Conservation (phyloP, 2,888 invertebrate genomes). For the Sylvicola cinctus region DNA sequence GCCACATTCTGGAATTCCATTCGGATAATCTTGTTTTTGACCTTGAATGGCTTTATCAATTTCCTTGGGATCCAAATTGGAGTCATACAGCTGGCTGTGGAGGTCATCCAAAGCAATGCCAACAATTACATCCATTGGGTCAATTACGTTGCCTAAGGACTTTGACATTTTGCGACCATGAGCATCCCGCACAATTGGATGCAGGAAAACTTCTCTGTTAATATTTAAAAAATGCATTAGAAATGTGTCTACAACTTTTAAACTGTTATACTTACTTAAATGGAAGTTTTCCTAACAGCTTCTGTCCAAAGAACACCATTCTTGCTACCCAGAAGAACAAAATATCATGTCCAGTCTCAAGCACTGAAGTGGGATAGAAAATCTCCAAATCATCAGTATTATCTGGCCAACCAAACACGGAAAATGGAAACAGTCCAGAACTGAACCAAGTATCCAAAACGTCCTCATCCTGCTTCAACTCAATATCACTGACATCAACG, state of each 20-base stretch:
- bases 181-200: slow-evolving; percentile 94
- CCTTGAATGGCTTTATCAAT: slow-evolving; percentile 50
- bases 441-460: slow-evolving; percentile 99
- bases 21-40: slow-evolving; percentile 61
- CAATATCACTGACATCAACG: slow-evolving; percentile 30
- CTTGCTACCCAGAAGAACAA: slow-evolving; percentile 99
- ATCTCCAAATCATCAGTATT: slow-evolving; percentile 43
- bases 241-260: too few species aligned
- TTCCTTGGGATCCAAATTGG: slow-evolving; percentile 76
- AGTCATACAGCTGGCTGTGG: slow-evolving; percentile 47
- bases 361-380: slow-evolving; percentile 77
- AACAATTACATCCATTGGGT: slow-evolving; percentile 85
- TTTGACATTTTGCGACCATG: slow-evolving; percentile 99
- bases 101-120: slow-evolving; percentile 68
- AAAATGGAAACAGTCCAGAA: slow-evolving; percentile 88
- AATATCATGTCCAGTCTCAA: slow-evolving; percentile 97
- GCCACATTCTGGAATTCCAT: slow-evolving; percentile 93
- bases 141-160: slow-evolving; percentile 92
- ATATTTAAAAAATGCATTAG: not conserved
- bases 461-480: slow-evolving; percentile 68
- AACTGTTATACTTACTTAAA: slow-evolving; percentile 28
- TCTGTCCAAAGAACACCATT: slow-evolving; percentile 94
- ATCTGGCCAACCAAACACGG: slow-evolving; percentile 94
- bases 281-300: slow-evolving; percentile 75
- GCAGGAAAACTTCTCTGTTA: slow-evolving; percentile 65